A percentile compares a stretch with the other conserved stretches of the same genome.
phyloP scores from a whole-genome alignment of 2,113 vertebrate species.

The Anoplopoma fimbria region DNA sequence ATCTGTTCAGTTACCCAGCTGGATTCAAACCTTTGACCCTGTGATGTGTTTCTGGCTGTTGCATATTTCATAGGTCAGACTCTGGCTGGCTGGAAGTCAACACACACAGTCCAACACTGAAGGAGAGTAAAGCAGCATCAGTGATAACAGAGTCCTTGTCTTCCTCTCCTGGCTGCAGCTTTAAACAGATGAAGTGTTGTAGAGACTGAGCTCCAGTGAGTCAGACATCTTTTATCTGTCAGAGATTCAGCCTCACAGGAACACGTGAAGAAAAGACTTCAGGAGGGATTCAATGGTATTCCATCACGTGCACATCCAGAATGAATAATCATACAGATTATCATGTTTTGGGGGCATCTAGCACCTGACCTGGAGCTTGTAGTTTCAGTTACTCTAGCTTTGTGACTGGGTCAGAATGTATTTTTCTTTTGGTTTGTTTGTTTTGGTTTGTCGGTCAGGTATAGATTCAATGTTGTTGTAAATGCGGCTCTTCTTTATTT shows the following conservation, averaged over 20 bases:
- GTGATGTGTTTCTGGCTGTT: slow-evolving; percentile 26
- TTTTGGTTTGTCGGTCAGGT: not conserved
- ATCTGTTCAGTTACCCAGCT: slow-evolving; percentile 22
- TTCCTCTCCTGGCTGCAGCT: slow-evolving; percentile 17
- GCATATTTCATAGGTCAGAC: slow-evolving; percentile 25
- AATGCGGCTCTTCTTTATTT: not conserved
- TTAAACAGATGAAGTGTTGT: slow-evolving; percentile 35
- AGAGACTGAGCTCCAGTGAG: slow-evolving; percentile 22
- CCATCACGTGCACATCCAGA: no score
- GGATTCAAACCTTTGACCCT: slow-evolving; percentile 16
- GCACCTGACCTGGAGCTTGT: not conserved
- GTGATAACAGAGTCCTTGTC: slow-evolving; percentile 1
- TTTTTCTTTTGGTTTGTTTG: not conserved
- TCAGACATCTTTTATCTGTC: slow-evolving; percentile 18
- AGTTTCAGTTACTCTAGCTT: not conserved
- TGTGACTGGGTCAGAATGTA: not conserved
- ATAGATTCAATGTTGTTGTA: not conserved
- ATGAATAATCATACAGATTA: no score
- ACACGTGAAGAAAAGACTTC: not conserved
- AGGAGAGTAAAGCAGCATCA: not conserved
- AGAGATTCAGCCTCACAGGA: slow-evolving; percentile 23
- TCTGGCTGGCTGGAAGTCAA: slow-evolving; percentile 19
- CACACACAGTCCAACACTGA: not conserved
- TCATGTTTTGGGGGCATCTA: no score
- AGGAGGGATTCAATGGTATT: no score